phyloP scores from a whole-genome alignment of 2,888 invertebrate species.

The Phaonia tiefii region DNA sequence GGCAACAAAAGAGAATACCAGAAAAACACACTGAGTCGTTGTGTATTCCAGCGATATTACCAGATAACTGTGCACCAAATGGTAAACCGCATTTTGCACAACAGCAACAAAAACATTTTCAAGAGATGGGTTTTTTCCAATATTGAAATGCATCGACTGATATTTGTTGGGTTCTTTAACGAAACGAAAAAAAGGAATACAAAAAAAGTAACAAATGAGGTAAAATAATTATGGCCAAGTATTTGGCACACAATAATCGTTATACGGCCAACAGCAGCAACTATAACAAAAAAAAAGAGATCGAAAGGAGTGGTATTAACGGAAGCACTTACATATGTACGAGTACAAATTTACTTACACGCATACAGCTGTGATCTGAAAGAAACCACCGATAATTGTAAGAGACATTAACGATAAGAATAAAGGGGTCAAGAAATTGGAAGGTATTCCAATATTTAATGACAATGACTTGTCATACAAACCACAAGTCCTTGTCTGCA shows the following conservation, averaged over 20 bases:
- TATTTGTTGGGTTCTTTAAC: slow-evolving; percentile 33
- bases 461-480: too few relatives aligned
- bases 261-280: not conserved
- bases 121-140: slow-evolving; percentile 22
- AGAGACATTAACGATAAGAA: slow-evolving; percentile 47
- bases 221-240: slow-evolving; percentile 57
- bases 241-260: slow-evolving; percentile 64
- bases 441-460: too few relatives aligned
- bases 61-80: slow-evolving; percentile 42
- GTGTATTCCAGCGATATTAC: slow-evolving; percentile 5
- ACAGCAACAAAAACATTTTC: slow-evolving; percentile 8
- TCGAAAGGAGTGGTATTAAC: slow-evolving; percentile 41
- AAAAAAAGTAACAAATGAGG: slow-evolving; percentile 27
- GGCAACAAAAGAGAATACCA: slow-evolving; percentile 48
- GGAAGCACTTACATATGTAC: slow-evolving; percentile 10
- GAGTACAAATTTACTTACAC: too few relatives aligned
- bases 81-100: slow-evolving; percentile 43
- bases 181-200: not conserved
- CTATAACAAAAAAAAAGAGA: not conserved
- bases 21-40: slow-evolving; percentile 32
- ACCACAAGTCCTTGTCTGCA: too few relatives aligned
- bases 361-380: too few relatives aligned
- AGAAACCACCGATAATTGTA: slow-evolving; percentile 35
- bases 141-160: slow-evolving; percentile 43
- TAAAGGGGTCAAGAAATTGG: too few relatives aligned